Conservation (phyloP, 2,113 vertebrate genomes). For the Brienomyrus longianalis region DNA sequence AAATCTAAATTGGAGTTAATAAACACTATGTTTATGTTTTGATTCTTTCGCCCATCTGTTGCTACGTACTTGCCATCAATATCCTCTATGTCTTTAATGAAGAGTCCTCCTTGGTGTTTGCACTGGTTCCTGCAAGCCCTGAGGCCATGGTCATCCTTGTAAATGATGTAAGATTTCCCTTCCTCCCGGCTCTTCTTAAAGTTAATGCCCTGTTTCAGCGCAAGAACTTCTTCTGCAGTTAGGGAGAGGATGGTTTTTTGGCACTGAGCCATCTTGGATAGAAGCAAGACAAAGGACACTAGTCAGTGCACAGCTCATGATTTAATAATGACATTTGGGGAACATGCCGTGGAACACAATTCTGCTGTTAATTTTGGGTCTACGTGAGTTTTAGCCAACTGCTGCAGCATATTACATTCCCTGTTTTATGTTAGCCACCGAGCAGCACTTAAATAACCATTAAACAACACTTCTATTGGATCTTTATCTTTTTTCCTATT, state of each 20-base stretch:
- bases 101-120: constrained; percentile 71
- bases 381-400: neutral
- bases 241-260: constrained; percentile 49
- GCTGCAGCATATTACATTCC: neutral
- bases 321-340: neutral
- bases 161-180: constrained; percentile 61
- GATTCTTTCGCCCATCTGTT: neutral
- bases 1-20: neutral
- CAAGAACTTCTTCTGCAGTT: constrained; percentile 33
- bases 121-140: constrained; percentile 67
- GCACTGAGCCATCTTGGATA: constrained; percentile 39
- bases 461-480: no score
- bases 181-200: constrained; percentile 56
- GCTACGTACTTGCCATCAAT: constrained; percentile 51
- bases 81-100: constrained; percentile 69
- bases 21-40: neutral
- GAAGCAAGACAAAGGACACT: neutral
- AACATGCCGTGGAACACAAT: neutral
- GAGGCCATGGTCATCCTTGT: constrained; percentile 42
- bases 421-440: neutral
- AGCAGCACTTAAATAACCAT: neutral
- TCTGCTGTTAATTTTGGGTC: neutral
- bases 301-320: neutral
- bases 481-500: no score
- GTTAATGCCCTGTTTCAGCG: constrained; percentile 62